phyloP scores from a whole-genome alignment of 2,113 vertebrate genomes.

The Alouatta palliata region DNA sequence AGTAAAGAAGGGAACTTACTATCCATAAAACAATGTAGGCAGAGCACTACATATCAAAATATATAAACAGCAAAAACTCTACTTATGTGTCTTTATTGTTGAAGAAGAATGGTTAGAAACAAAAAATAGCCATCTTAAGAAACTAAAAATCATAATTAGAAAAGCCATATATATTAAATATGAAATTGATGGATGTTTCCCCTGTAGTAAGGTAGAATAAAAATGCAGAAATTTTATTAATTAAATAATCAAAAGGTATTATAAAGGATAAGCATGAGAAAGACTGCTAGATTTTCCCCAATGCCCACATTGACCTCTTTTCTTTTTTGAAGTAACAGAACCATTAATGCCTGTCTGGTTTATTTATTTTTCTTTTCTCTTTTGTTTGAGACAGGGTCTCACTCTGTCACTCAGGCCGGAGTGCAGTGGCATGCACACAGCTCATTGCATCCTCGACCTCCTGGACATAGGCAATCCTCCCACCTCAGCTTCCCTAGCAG shows the following conservation, averaged over 20 bases:
- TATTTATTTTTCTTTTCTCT: not conserved
- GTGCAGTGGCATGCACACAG: no score
- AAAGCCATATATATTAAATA: not conserved
- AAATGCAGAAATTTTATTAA: not conserved
- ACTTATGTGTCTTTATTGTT: not conserved
- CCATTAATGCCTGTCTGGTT: not conserved
- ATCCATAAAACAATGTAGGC: not conserved
- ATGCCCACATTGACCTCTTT: not conserved
- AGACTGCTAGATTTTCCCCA: not conserved
- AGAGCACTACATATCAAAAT: not conserved
- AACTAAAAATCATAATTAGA: constrained; percentile 9
- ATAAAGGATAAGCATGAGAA: not conserved
- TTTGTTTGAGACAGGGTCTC: no score
- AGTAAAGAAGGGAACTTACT: not conserved
- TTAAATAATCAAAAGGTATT: not conserved
- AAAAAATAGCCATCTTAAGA: not conserved
- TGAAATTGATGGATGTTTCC: not conserved
- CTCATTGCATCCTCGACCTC: no score
- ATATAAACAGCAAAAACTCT: not conserved
- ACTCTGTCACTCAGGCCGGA: no score
- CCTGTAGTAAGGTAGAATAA: not conserved
- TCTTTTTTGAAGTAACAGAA: not conserved
- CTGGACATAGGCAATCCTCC: no score
- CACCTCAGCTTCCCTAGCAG: no score
- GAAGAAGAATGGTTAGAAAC: constrained; percentile 1